Evolutionary conservation across 1,140 invertebrate species (phyloP).

Genomic region (Bombus difficillimus): DNA sequence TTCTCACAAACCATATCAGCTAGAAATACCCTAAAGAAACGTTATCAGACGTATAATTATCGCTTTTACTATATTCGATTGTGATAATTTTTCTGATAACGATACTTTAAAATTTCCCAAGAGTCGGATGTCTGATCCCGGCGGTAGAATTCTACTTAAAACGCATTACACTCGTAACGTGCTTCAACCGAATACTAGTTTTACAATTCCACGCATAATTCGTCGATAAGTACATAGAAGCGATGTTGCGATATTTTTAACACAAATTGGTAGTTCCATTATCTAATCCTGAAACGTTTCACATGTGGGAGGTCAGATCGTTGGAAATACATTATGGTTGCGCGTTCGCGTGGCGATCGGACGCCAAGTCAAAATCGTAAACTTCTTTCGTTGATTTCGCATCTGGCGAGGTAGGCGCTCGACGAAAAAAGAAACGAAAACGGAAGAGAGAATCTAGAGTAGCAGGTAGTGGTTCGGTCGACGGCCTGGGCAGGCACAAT

Average conservation of each 20-base stretch:
- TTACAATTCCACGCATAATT: not conserved
- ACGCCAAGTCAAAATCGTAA: conserved; percentile 16
- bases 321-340: not conserved
- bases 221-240: not conserved
- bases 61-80: not conserved
- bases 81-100: not conserved
- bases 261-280: not conserved
- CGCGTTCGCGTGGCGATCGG: not conserved
- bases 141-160: not conserved
- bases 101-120: not conserved
- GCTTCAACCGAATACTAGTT: not conserved
- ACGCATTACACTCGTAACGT: too few species aligned
- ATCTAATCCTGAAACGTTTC: too few species aligned
- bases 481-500: conserved; percentile 61
- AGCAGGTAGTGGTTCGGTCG: conserved; percentile 73
- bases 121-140: not conserved
- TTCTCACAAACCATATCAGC: not conserved
- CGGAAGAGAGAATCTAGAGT: conserved; percentile 67
- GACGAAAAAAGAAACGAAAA: conserved; percentile 54
- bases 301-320: not conserved
- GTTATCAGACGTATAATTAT: not conserved
- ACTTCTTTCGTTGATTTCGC: conserved; percentile 30
- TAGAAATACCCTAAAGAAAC: not conserved
- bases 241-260: not conserved
- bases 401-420: not conserved